These are phyloP conservation scores for Ctenopoma kingsleyae DNA, from an alignment of 2,797 vertebrate species.

Conservation along the genomic window DNA sequence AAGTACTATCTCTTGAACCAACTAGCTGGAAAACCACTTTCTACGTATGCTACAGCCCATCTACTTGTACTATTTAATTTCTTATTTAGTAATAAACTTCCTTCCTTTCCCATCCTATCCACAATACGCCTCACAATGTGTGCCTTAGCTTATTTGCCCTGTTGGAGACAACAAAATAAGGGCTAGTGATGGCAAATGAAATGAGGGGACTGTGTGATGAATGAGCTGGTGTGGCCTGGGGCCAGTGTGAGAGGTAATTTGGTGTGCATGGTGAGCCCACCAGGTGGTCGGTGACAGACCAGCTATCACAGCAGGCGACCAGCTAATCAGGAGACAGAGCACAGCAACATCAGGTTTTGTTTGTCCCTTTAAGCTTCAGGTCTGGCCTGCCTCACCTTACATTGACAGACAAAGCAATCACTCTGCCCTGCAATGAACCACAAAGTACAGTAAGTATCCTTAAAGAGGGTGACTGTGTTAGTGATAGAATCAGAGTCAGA, in stretches of 20 bases:
- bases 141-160: constrained; percentile 24
- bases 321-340: constrained; percentile 74
- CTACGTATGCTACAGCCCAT: neutral
- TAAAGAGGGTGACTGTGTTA: neutral
- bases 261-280: constrained; percentile 45
- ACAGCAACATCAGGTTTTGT: constrained; percentile 43
- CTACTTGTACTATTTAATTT: constrained; percentile 6
- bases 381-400: constrained; percentile 35
- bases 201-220: constrained; percentile 45
- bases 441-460: constrained; percentile 16
- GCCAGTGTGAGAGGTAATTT: constrained; percentile 57
- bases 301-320: constrained; percentile 58
- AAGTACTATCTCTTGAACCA: constrained; percentile 26
- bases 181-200: constrained; percentile 41
- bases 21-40: constrained; percentile 26
- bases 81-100: constrained; percentile 14
- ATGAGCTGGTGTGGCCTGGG: constrained; percentile 38
- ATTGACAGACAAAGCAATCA: constrained; percentile 27
- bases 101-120: constrained; percentile 3
- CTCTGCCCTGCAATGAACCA: constrained; percentile 27
- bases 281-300: constrained; percentile 54
- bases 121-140: constrained; percentile 39
- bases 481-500: constrained; percentile 2
- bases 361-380: constrained; percentile 32
- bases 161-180: constrained; percentile 43